Evolutionary conservation across 2,797 vertebrate genomes (phyloP).

Genomic region (Sarcoramphus papa): DNA sequence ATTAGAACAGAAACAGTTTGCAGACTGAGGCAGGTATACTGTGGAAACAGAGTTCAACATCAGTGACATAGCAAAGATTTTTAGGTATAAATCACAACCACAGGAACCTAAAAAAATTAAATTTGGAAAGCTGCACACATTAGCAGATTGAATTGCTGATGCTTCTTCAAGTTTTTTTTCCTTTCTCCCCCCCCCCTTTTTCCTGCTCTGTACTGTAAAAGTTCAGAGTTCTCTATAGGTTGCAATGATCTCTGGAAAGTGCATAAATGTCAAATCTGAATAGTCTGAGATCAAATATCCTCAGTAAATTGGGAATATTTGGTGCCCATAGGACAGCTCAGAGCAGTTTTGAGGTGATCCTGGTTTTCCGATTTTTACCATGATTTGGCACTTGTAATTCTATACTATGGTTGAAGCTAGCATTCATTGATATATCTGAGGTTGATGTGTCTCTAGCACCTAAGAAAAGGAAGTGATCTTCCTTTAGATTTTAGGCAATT

Average conservation of each 20-base stretch:
- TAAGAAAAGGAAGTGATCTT: background rate
- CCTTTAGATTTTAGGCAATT: background rate
- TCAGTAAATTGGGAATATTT: background rate
- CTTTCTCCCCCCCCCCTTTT: background rate
- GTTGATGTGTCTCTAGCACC: background rate
- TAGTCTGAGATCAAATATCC: background rate
- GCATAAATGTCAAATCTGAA: background rate
- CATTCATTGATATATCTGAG: background rate
- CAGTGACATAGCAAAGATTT: background rate
- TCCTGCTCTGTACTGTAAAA: background rate
- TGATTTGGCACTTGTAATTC: background rate
- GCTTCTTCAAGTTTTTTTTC: background rate
- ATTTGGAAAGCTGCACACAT: background rate
- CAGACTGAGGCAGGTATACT: background rate
- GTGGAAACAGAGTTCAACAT: background rate
- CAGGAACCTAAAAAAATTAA: background rate
- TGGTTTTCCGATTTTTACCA: background rate
- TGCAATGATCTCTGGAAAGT: background rate
- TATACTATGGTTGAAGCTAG: background rate
- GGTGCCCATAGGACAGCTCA: background rate
- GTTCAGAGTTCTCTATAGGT: background rate
- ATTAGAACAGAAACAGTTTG: constrained; percentile 18
- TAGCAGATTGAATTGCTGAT: background rate
- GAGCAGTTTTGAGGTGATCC: background rate
- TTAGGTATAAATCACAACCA: background rate